Percentiles rank a stretch among this genome's conserved stretches.
phyloP scores from a whole-genome alignment of 2,888 invertebrate genomes.

The Lasioglossum oenotherae region DNA sequence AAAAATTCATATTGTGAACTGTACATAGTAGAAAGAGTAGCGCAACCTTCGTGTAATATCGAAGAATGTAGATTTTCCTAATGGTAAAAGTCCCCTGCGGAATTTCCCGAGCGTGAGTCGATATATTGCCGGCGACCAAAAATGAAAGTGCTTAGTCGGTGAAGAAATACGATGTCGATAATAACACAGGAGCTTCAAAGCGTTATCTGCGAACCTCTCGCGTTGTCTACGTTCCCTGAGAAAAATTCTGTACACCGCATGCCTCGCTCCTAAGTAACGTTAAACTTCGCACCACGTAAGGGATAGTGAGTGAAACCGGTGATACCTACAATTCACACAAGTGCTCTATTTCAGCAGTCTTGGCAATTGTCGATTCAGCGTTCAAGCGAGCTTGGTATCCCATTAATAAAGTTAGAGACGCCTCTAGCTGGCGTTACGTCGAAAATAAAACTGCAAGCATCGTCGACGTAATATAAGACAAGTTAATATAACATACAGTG shows the following conservation, averaged over 20 bases:
- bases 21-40: too few species aligned
- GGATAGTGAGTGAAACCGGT: conserved; percentile 44
- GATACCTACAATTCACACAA: conserved; percentile 54
- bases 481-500: too few species aligned
- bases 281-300: conserved; percentile 47
- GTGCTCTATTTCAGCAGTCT: conserved; percentile 50
- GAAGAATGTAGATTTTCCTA: not conserved
- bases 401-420: conserved; percentile 9
- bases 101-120: not conserved
- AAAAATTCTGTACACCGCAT: conserved; percentile 63
- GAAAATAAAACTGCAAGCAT: not conserved
- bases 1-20: too few species aligned
- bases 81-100: not conserved
- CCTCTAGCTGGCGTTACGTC: not conserved
- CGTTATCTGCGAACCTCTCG: conserved; percentile 45
- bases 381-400: conserved; percentile 18
- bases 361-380: conserved; percentile 53
- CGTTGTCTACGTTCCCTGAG: conserved; percentile 59
- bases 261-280: conserved; percentile 56
- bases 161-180: conserved; percentile 26
- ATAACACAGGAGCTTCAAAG: conserved; percentile 35
- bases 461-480: too few species aligned
- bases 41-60: not conserved
- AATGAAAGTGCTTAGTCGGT: not conserved
- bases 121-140: not conserved